Base-by-base conservation (phyloP, 2,888 invertebrate genomes). In the Ichneumoninae sp. region DNA sequence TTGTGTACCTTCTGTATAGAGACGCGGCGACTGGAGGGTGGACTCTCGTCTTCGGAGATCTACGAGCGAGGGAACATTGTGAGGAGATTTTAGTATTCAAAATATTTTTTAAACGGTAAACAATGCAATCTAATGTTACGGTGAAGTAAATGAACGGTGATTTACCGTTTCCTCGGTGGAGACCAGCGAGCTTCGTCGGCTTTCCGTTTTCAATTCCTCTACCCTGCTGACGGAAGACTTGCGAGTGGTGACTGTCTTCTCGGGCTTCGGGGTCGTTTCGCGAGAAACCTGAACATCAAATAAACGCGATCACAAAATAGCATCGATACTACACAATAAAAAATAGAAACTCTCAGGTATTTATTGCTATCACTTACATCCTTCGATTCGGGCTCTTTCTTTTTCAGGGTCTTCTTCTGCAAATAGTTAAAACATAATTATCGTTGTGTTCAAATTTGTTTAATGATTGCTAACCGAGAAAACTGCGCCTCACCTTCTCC, bases 171-270 rank as follows among this genome's bases (percentile, higher is more conserved):
- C 91, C 73, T 88, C 92, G 8, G 92, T 90, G 10, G 90, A 90
- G 22, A 91, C 89, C 33, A 93, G 70, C 7, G 93, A 93, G 83
- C 93, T 93, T 83, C 93, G 91, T 83, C 93, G 91, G 78, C 93
- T 93, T 86, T 93, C 93, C 3, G 92, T 87, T 76, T 89, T 90
- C 22, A 93, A 84, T 88, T 93, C 93, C 81, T 93, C 92, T 30
- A 93, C 93, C 71, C 92, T 88, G 63, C 91, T 92, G 70, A 93
- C 85, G 7, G 93, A 93, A 66, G 91, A 91, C 74, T 93, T 93
- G 5, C 93, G 91, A 33, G 80, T 87, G 2, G 89, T 81, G 2
- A 90, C 83, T 10, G 87, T 90, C 76, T 92, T 92, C 65, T 93
- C 93, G 1, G 89, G 89, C 81, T 92, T 92, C 19, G 91, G 88